Evolutionary conservation across 1,140 invertebrate genomes (phyloP), one percentile per base, ranked within the genome.

Genomic region (Aradophagus sp.): DNA sequence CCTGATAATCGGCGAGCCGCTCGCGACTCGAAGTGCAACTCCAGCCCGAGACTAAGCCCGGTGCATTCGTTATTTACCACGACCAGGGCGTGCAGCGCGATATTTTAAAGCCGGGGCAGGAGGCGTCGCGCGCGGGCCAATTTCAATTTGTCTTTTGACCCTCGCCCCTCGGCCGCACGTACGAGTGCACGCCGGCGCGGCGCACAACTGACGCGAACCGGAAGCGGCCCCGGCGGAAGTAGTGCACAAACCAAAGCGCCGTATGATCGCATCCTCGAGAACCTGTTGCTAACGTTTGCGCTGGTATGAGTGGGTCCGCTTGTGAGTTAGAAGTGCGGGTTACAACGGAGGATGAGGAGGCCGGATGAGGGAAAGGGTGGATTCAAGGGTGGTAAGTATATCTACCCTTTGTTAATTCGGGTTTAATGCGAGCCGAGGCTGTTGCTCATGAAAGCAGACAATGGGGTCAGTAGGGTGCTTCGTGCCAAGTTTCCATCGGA

Each of bases 391-490:
- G 73, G 42, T 74, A 73, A 80, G 76, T 79, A 76, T 76, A 76
- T 79, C 75, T 69, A 77, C 77, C 75, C 74, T 80, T 77, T 78
- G 78, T 80, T 79, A 80, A 80, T 80, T 80, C 75, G 63, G 73
- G 62, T 74, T 80, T 80, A 80, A 80, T 77, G 74, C 73, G 61
- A 55, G 61, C 32, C 44, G 53, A 58, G 65, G 45, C 67, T 74
- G 77, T 77, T 77, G 55, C 75, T 71, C 70, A 59, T 62, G 71
- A 41, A 75, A 63, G 52, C 73, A 75, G 75, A 80, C 74, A 80
- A 83, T 77, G 73, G 70, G 81, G 80, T 81, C 81, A 80, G 72
- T 77, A 68, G 79, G 78, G 65, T 81, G 73, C 76, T 77, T 77
- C 79, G 73, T 77, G 78, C 75, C 75, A 80, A 80, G 75, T 77